Evolutionary conservation across 1,140 invertebrate genomes (phyloP).

Genomic region (Panagrolaimus sp.): DNA sequence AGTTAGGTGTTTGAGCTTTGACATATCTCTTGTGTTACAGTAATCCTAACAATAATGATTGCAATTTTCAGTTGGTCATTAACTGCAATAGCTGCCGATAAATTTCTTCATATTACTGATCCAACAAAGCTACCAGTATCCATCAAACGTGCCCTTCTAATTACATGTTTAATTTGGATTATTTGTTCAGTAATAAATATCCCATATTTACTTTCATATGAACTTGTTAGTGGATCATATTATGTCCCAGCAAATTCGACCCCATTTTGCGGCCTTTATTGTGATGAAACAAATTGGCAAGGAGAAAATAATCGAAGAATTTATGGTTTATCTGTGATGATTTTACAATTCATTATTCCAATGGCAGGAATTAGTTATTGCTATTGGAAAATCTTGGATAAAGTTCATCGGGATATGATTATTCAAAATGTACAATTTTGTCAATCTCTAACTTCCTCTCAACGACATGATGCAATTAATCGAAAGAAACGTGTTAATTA

Average conservation of each 20-base stretch:
- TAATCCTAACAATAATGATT: not conserved
- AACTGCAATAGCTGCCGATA: constrained; percentile 56
- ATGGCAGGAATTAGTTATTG: constrained; percentile 58
- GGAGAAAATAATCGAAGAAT: constrained; percentile 45
- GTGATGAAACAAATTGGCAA: constrained; percentile 56
- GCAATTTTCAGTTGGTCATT: constrained; percentile 51
- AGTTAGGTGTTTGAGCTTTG: not conserved
- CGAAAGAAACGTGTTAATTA: constrained; percentile 56
- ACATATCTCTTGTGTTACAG: not conserved
- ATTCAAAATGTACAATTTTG: constrained; percentile 56
- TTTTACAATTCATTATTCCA: constrained; percentile 58
- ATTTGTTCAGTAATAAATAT: constrained; percentile 52
- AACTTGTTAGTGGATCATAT: constrained; percentile 51
- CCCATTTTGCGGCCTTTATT: constrained; percentile 54
- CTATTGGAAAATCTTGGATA: constrained; percentile 52
- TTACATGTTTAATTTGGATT: constrained; percentile 55
- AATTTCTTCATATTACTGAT: constrained; percentile 52
- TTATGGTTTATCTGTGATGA: constrained; percentile 55
- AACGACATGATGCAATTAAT: constrained; percentile 53
- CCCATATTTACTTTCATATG: constrained; percentile 50
- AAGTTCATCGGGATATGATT: constrained; percentile 57
- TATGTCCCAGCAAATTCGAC: constrained; percentile 48
- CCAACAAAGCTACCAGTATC: constrained; percentile 42
- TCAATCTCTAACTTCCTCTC: constrained; percentile 47
- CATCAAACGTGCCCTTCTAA: constrained; percentile 30